Percentiles rank a stretch among this genome's conserved stretches.
These are phyloP conservation scores for Larimichthys crocea DNA, from an alignment of 2,113 vertebrate genomes.

Conservation along the genomic window DNA sequence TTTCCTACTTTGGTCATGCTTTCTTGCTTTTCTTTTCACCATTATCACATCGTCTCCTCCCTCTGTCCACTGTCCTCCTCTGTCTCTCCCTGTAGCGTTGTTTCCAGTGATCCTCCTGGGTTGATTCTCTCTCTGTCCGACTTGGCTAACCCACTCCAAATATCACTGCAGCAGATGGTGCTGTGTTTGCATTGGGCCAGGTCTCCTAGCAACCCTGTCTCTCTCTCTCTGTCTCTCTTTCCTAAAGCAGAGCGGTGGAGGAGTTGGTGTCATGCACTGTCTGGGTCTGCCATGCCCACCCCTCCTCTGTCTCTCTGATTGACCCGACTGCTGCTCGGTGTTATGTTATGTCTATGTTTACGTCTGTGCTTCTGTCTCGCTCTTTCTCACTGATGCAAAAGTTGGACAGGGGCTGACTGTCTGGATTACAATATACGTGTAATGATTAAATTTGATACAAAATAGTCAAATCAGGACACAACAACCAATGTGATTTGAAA, in stretches of 20 bases:
- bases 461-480: conserved; percentile 46
- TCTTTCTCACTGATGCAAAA: conserved; percentile 31
- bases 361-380: conserved; percentile 26
- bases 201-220: conserved; percentile 84
- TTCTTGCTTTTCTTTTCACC: background rate
- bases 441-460: conserved; percentile 58
- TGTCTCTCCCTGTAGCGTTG: conserved; percentile 30
- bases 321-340: conserved; percentile 58
- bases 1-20: too few species aligned
- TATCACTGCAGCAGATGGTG: conserved; percentile 83
- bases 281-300: conserved; percentile 65
- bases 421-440: conserved; percentile 64
- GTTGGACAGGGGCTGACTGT: conserved; percentile 60
- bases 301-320: conserved; percentile 44
- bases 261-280: conserved; percentile 75
- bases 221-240: conserved; percentile 53
- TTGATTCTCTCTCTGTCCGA: conserved; percentile 44
- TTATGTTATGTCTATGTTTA: conserved; percentile 55
- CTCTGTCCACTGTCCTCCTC: background rate
- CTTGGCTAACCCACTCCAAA: conserved; percentile 68
- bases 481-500: conserved; percentile 35
- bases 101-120: conserved; percentile 59
- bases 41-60: background rate
- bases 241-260: conserved; percentile 65
- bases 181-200: conserved; percentile 78